Conservation (phyloP, 1,140 invertebrate genomes). For the Eriosoma lanigerum region DNA sequence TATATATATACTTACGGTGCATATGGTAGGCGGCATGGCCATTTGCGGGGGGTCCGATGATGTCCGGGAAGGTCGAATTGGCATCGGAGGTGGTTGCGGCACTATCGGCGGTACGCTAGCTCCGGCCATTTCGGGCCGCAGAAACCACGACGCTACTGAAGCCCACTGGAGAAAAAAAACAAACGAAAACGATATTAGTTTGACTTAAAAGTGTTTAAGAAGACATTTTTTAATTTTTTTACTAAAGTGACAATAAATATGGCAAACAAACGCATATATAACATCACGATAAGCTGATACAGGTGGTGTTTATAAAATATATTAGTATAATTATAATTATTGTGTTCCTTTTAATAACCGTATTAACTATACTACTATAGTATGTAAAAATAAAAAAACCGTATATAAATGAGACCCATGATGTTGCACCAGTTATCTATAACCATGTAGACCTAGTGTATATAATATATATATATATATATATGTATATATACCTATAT, state of each 20-base stretch:
- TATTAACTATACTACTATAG: background rate
- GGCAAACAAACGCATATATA: background rate
- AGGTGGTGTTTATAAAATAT: background rate
- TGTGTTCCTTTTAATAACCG: background rate
- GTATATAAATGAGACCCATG: background rate
- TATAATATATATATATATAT: background rate
- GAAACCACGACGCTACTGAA: slow-evolving; percentile 61
- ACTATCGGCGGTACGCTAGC: slow-evolving; percentile 44
- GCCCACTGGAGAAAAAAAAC: slow-evolving; percentile 59
- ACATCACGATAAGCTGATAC: no score
- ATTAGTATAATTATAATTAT: background rate
- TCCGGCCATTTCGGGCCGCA: slow-evolving; percentile 58
- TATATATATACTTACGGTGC: slow-evolving; percentile 58
- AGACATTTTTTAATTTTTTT: background rate
- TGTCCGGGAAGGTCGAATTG: slow-evolving; percentile 52
- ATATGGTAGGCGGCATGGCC: slow-evolving; percentile 59
- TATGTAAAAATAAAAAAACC: background rate
- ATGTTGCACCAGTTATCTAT: background rate
- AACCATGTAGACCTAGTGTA: no score
- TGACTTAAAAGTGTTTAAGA: background rate
- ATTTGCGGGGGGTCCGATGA: slow-evolving; percentile 54
- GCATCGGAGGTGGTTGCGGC: slow-evolving; percentile 53
- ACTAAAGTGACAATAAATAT: background rate
- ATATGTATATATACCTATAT: background rate
- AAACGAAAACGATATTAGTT: slow-evolving; percentile 42